Evolutionary conservation across 2,113 vertebrate species (phyloP), one percentile per base, ranked within the genome.

Genomic region (Nycticebus coucang): DNA sequence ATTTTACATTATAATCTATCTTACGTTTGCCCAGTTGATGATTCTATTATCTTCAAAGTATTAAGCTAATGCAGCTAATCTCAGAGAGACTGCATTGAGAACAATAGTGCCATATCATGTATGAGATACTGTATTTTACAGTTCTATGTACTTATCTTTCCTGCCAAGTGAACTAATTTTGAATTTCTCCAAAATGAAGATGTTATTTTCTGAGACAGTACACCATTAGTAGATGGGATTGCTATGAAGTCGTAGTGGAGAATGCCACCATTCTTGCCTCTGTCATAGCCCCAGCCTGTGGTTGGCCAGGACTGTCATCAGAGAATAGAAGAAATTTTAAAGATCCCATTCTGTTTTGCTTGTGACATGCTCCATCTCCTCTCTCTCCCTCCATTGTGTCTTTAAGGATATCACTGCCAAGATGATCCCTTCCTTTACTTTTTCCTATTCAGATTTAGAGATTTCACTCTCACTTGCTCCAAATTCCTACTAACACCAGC

Each of bases 41-140:
- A 93, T 96, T 79, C 72, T 4, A 59, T 89, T 91, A 88, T 91
- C 59, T 80, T 94, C 60, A 91, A 91, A 77, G 22, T 82, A 53
- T 92, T 94, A 90, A 88, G 41, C 88, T 94, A 59, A 64, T 64
- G 66, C 24, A 33, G 68, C 91, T 97, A 83, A 91, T 94, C 92
- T 96, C 85, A 84, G 87, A 82, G 57, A 89, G 78, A 87, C 26
- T 86, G 9, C 53, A 62, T 4, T 24, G 45, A 89, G 96, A 92
- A 41, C 57, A n/a, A 77, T 77, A 69, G 35, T 90, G 74, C 69
- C 89, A 35, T 87, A 37, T 91, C 74, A 37, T 33, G 28, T 92
- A 59, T 77, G 79, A 95, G 94, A 66, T 71, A 72, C 50, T 62
- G 10, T 37, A 26, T 84, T 94, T 93, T 92, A 83, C 30, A 93